Percentiles rank a stretch among this genome's conserved stretches.
These are phyloP conservation scores for Litoditis marina DNA, from an alignment of 2,888 invertebrate genomes.

Conservation along the genomic window DNA sequence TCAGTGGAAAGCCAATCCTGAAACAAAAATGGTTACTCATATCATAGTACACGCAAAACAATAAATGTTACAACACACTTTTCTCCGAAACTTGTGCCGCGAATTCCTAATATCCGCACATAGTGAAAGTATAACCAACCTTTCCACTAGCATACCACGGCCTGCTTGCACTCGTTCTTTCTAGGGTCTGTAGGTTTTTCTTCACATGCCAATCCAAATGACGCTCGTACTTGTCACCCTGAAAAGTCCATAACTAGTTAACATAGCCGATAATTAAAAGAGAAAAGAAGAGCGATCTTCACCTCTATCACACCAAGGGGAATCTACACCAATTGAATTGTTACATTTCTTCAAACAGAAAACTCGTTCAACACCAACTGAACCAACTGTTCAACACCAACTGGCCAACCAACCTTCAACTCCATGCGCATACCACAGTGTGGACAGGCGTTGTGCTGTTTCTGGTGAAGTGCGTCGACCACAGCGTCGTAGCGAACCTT, in stretches of 20 bases:
- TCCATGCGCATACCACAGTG: slow-evolving; percentile 92
- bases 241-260: not conserved
- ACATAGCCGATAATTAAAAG: no score
- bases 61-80: no score
- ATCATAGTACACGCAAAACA: no score
- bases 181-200: slow-evolving; percentile 69
- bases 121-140: no score
- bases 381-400: not conserved
- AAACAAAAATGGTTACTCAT: not conserved
- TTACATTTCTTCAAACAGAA: no score
- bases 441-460: slow-evolving; percentile 84
- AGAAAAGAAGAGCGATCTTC: no score
- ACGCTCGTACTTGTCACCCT: slow-evolving; percentile 33
- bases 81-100: no score
- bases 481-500: slow-evolving; percentile 71
- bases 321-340: no score
- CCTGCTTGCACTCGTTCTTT: slow-evolving; percentile 10
- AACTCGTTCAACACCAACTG: no score
- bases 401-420: slow-evolving; percentile 1
- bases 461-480: slow-evolving; percentile 72
- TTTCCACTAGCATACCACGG: slow-evolving; percentile 13
- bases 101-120: no score
- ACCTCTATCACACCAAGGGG: no score
- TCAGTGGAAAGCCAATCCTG: slow-evolving; percentile 7
- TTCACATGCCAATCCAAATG: slow-evolving; percentile 99